Evolutionary conservation across 2,113 vertebrate genomes (phyloP).

Genomic region (Gila orcuttii): DNA sequence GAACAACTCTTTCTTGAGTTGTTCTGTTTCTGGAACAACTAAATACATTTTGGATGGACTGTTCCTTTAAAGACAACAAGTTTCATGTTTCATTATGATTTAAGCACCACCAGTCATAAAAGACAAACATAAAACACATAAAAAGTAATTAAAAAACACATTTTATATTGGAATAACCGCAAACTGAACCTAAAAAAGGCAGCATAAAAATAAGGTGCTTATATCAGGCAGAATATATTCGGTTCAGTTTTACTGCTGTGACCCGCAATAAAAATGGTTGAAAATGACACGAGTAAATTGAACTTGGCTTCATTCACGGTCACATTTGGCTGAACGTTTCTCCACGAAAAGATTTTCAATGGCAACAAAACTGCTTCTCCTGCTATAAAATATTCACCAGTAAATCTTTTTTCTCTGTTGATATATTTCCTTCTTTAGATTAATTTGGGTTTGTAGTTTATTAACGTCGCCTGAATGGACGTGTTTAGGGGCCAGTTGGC

Average conservation of each 20-base stretch:
- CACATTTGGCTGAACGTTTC: slow-evolving; percentile 16
- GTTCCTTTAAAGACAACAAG: neutral
- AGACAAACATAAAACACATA: neutral
- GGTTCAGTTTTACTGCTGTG: neutral
- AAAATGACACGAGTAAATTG: neutral
- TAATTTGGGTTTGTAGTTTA: neutral
- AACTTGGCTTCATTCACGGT: neutral
- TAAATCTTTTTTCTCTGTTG: slow-evolving; percentile 4
- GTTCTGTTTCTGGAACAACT: too few relatives aligned
- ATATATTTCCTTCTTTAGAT: too few relatives aligned
- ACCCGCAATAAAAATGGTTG: neutral
- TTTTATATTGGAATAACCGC: neutral
- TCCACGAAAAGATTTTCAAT: neutral
- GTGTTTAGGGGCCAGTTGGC: slow-evolving; percentile 70
- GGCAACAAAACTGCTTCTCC: slow-evolving; percentile 6
- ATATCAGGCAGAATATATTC: neutral
- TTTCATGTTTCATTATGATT: neutral
- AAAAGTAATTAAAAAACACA: neutral
- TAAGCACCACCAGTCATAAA: neutral
- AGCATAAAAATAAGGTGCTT: neutral
- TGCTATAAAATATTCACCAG: neutral
- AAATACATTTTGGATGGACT: neutral
- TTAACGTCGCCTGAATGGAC: slow-evolving; percentile 6
- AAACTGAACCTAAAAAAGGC: neutral
- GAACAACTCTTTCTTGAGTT: too few relatives aligned